phyloP scores from a whole-genome alignment of 2,888 invertebrate species.

The Elgonia sp. region DNA sequence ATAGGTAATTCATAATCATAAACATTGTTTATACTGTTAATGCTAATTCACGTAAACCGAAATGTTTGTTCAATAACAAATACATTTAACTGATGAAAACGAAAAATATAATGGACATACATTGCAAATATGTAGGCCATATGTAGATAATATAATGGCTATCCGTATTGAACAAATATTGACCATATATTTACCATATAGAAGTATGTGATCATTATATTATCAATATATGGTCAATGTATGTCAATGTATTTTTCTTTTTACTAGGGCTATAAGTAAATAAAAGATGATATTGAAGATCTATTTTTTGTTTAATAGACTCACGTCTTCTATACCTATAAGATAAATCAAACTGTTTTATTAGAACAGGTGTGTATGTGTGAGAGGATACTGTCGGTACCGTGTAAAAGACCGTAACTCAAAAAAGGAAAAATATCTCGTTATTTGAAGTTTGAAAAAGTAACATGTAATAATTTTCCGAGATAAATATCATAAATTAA shows the following conservation, averaged over 20 bases:
- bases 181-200: too few species aligned
- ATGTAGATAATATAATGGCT: too few species aligned
- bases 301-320: background rate
- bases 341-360: background rate
- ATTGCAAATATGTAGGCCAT: background rate
- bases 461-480: background rate
- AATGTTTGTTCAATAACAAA: background rate
- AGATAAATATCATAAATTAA: background rate
- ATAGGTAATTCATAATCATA: background rate
- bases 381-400: constrained; percentile 78
- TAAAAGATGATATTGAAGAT: too few species aligned
- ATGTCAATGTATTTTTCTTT: too few species aligned
- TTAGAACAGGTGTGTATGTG: constrained; percentile 76
- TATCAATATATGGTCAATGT: too few species aligned
- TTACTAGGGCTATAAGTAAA: too few species aligned
- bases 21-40: constrained; percentile 1
- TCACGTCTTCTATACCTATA: background rate
- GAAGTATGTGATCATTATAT: too few species aligned
- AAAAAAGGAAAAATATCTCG: constrained; percentile 1
- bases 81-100: background rate
- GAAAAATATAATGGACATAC: too few species aligned
- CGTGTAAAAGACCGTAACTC: constrained; percentile 59
- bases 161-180: too few species aligned
- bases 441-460: constrained; percentile 1
- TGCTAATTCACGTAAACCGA: background rate